phyloP scores from a whole-genome alignment of 2,113 vertebrate genomes.

The Eidolon helvum region DNA sequence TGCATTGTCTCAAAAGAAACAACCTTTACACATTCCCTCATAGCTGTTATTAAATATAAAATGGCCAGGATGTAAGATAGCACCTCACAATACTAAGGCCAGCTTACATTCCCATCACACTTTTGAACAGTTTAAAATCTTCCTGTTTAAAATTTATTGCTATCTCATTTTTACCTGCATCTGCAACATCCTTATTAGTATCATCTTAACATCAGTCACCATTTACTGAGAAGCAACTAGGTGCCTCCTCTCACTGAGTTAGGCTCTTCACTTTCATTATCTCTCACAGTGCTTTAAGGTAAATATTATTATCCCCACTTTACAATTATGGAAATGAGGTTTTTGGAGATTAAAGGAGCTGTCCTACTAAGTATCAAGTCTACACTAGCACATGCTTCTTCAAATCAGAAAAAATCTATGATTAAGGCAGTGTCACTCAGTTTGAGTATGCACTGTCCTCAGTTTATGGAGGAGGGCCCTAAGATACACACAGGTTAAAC shows the following conservation, averaged over 20 bases:
- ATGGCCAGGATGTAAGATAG: neutral
- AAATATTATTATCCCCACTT: neutral
- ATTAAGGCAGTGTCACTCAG: neutral
- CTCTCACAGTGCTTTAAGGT: neutral
- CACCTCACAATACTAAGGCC: neutral
- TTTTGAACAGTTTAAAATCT: neutral
- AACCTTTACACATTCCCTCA: neutral
- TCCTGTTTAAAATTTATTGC: neutral
- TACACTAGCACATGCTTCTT: neutral
- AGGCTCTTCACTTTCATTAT: neutral
- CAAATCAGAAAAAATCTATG: neutral
- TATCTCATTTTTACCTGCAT: neutral
- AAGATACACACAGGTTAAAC: neutral
- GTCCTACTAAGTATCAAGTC: neutral
- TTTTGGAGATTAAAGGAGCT: neutral
- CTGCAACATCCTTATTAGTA: neutral
- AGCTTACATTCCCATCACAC: neutral
- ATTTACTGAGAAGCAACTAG: neutral
- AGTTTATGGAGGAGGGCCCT: neutral
- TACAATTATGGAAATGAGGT: neutral
- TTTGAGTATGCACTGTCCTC: neutral
- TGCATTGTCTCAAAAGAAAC: neutral
- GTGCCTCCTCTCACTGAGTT: neutral
- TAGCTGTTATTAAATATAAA: neutral
- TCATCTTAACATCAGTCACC: neutral